These are phyloP conservation scores for Microtus agrestis DNA, from an alignment of 2,797 vertebrate species.

Conservation along the genomic window DNA sequence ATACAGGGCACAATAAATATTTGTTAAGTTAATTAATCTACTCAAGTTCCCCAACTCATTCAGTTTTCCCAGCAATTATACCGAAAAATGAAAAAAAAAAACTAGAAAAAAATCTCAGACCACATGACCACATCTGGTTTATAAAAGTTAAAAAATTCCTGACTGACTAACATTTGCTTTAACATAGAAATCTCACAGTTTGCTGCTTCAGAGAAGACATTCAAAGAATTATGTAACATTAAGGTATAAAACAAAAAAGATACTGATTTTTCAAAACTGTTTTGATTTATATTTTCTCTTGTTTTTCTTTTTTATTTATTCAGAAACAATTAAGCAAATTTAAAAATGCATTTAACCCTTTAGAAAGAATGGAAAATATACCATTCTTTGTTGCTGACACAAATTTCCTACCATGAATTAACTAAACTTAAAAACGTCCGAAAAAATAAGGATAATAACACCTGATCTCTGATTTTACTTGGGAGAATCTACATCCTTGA, in stretches of 20 bases:
- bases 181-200: not conserved
- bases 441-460: slow-evolving; percentile 49
- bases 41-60: not conserved
- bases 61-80: slow-evolving; percentile 28
- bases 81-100: slow-evolving; percentile 34
- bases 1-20: not conserved
- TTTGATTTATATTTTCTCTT: slow-evolving; percentile 25
- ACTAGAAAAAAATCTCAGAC: not conserved
- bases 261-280: not conserved
- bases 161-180: not conserved
- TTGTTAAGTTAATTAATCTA: slow-evolving; percentile 10
- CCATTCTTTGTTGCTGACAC: not conserved
- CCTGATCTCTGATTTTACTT: slow-evolving; percentile 22
- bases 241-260: not conserved
- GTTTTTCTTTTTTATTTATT: not conserved
- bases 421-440: not conserved
- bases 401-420: slow-evolving; percentile 13
- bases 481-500: slow-evolving; percentile 9
- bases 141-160: not conserved
- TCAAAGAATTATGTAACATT: slow-evolving; percentile 35
- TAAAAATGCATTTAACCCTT: slow-evolving; percentile 30
- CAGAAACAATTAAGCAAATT: slow-evolving; percentile 13
- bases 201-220: not conserved
- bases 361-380: slow-evolving; percentile 2
- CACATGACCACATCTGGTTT: not conserved